phyloP scores from a whole-genome alignment of 2,113 vertebrate genomes.

The Ranitomeya imitator region DNA sequence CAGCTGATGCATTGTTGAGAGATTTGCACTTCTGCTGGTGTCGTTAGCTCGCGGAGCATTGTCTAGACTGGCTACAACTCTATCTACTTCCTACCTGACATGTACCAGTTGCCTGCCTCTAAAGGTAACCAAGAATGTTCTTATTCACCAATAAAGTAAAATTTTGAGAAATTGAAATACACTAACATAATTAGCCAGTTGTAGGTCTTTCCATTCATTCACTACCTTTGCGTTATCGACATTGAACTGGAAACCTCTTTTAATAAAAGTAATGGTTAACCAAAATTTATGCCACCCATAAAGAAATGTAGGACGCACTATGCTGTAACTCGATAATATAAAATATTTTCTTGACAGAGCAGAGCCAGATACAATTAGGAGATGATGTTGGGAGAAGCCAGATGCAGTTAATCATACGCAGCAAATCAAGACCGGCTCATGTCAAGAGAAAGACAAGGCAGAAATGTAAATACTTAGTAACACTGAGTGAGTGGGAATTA shows the following conservation, averaged over 20 bases:
- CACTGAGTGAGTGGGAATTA: constrained; percentile 45
- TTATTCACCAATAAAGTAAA: background rate
- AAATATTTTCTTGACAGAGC: constrained; percentile 39
- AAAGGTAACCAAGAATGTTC: background rate
- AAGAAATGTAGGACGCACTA: constrained; percentile 28
- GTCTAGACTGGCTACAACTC: background rate
- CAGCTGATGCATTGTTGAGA: no score
- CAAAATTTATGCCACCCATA: constrained; percentile 3
- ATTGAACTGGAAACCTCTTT: background rate
- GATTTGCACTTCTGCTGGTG: no score
- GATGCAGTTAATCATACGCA: constrained; percentile 48
- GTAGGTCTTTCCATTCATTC: background rate
- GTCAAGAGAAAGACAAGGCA: constrained; percentile 48
- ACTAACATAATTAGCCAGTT: background rate
- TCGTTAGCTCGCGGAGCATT: background rate
- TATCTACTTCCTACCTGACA: background rate
- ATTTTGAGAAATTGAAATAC: background rate
- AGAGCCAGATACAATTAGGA: constrained; percentile 50
- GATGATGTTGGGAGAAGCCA: constrained; percentile 31
- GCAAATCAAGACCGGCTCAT: constrained; percentile 28
- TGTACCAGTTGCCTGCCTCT: no score
- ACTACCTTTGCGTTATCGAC: background rate
- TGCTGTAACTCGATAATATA: constrained; percentile 40
- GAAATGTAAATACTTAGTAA: constrained; percentile 45
- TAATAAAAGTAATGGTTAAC: background rate